Evolutionary conservation across 2,113 vertebrate genomes (phyloP).

Genomic region (Macaca mulatta): DNA sequence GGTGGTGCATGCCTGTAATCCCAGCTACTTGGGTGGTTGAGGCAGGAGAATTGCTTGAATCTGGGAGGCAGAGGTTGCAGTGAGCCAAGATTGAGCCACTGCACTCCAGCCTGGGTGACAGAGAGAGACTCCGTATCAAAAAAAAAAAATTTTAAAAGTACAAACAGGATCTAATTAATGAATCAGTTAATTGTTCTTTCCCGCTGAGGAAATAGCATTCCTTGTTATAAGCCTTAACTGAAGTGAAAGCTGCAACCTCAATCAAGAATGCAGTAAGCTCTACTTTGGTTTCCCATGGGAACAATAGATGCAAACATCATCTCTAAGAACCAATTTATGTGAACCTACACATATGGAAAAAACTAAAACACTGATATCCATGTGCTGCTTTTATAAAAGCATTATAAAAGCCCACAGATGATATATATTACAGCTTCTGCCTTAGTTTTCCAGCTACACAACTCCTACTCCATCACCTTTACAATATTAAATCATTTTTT

Average conservation of each 20-base stretch:
- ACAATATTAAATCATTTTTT: not conserved
- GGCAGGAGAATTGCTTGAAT: too few species aligned
- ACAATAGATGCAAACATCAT: not conserved
- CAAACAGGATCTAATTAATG: conserved; percentile 39
- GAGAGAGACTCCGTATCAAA: too few species aligned
- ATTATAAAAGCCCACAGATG: not conserved
- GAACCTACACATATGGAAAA: not conserved
- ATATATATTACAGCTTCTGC: not conserved
- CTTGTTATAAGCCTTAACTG: conserved; percentile 27
- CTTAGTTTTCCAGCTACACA: not conserved
- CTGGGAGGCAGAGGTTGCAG: too few species aligned
- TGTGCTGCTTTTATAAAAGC: not conserved
- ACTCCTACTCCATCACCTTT: not conserved
- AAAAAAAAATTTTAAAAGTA: not conserved
- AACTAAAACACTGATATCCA: not conserved
- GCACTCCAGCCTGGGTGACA: too few species aligned
- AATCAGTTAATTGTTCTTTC: conserved; percentile 24
- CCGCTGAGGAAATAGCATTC: conserved; percentile 35
- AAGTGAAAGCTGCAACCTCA: not conserved
- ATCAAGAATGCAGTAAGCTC: not conserved
- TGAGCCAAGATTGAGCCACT: too few species aligned
- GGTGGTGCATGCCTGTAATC: too few species aligned
- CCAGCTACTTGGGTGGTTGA: too few species aligned
- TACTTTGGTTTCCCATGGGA: not conserved
- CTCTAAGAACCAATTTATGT: not conserved